Evolutionary conservation across 2,113 vertebrate genomes (phyloP), one percentile per base, ranked within the genome.

Genomic region (Pogona vitticeps): DNA sequence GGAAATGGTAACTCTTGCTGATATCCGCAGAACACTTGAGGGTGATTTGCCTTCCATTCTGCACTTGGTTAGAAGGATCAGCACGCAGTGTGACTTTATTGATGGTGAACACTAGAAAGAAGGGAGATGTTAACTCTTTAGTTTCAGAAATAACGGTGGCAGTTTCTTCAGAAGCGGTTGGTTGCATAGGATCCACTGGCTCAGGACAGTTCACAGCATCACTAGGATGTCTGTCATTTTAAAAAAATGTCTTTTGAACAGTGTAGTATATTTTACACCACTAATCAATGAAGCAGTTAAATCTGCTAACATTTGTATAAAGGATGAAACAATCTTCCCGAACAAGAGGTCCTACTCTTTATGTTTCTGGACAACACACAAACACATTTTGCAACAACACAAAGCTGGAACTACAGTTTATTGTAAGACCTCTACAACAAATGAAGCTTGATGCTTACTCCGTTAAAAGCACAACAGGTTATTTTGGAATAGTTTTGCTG

Each of bases 21-120:
- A 97, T 86, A 7, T 97, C 95, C 76, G 94, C 95, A 0, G 15
- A 6, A 83, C 97, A 97, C 85, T 78, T 20, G 77, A 97, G 76
- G 15, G 90, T 92, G 82, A 97, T 7, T 0, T 85, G 84, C 42
- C 85, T 36, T 91, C 97, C 97, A 10, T 97, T 97, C 0, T 4
- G 28, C 70, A 97, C 94, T 33, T 61, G 17, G 10, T 1, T 17
- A 46, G 68, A 61, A 0, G 96, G 96, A 65, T 80, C 87, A 91
- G 88, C 93, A 2, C 33, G 28, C 89, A 97, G 95, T 56, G 88
- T 40, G 70, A 96, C 83, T 2, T 18, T 36, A 86, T 97, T 97
- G 93, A 97, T 96, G 84, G 96, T 96, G 85, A 97, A 96, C 81
- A 95, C 97, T 97, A 79, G 40, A 90, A 72, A 75, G 72, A 18